A percentile compares a stretch with the other conserved stretches of the same genome.
Conservation (phyloP, 1,140 invertebrate species). For the Diprion similis region DNA sequence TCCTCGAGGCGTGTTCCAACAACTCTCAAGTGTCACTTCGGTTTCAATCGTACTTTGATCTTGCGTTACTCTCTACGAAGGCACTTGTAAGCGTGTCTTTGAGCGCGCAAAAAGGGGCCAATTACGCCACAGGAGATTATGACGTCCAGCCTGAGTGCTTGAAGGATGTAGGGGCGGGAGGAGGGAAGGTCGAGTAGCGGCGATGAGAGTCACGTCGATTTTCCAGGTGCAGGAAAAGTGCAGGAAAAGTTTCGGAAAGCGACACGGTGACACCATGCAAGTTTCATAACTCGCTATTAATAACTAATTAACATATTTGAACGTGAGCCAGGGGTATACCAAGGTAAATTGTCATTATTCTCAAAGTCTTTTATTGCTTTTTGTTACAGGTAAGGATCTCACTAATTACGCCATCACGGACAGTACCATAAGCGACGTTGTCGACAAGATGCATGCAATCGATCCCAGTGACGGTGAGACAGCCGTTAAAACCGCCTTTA, state of each 20-base stretch:
- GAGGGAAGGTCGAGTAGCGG: too few relatives aligned
- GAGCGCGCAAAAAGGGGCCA: background rate
- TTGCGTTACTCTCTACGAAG: too few relatives aligned
- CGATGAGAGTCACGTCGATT: background rate
- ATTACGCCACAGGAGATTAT: background rate
- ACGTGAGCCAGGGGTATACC: background rate
- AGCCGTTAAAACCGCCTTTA: too few relatives aligned
- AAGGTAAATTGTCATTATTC: conserved; percentile 2
- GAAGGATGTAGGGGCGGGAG: background rate
- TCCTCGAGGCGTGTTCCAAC: too few relatives aligned
- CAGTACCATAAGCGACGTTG: background rate
- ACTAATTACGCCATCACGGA: background rate
- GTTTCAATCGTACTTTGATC: too few relatives aligned
- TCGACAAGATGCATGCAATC: too few relatives aligned
- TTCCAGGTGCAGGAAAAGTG: background rate
- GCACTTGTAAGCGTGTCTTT: background rate
- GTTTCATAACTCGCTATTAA: background rate
- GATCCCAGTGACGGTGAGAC: too few relatives aligned
- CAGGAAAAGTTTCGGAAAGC: background rate
- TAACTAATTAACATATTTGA: conserved; percentile 3
- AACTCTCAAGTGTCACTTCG: too few relatives aligned
- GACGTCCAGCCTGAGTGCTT: background rate
- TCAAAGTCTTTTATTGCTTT: background rate
- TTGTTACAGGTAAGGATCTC: conserved; percentile 5
- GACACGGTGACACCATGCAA: background rate